Base-by-base conservation (phyloP, 2,113 vertebrate species). In the Apistogramma diplotaenia region DNA sequence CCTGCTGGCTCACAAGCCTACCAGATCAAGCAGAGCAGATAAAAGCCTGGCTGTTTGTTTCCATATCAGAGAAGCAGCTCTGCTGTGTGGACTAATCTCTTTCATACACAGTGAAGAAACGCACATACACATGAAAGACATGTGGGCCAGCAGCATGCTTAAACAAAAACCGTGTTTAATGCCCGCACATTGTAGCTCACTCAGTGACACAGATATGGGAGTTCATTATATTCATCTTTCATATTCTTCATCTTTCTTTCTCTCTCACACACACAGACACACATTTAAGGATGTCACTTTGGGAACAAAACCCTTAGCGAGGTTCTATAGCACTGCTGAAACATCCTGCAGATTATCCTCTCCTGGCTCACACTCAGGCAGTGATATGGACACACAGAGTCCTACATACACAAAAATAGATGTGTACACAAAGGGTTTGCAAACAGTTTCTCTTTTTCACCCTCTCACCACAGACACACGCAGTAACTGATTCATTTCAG, bases 261-360 rank as follows among this genome's bases (percentile, higher is more conserved):
- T 60, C 35, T 74, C 55, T 40, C 18, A 3, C 37, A 4, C 10
- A 40, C 37, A 40, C 37, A 40, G 4, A 12, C 33, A 35, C 8
- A 2, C 33, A 49, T 78, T 82, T 83, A 33, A 78, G 59, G 62
- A 82, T 84, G 86, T 86, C 86, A 87, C 83, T 76, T 46, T 74
- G 71, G 74, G 31, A 88, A 79, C 87, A 87, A 87, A 92, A 89
- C 75, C 83, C 73, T 83, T 3, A 62, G 74, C 31, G 9, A 60
- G 81, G 61, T 81, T 88, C 85, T 89, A 83, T 88, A 84, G 83
- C 65, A 13, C 73, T 31, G 83, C 83, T 86, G 80, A 89, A 85
- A 87, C 91, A 87, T 87, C 76, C 88, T 71, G 57, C 83, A 91
- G 91, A 93, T 94, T 90, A 93, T 92, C 90, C 86, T 82, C 54